Evolutionary conservation across 2,888 invertebrate genomes (phyloP).

Genomic region (Lasioglossum pauxillum): DNA sequence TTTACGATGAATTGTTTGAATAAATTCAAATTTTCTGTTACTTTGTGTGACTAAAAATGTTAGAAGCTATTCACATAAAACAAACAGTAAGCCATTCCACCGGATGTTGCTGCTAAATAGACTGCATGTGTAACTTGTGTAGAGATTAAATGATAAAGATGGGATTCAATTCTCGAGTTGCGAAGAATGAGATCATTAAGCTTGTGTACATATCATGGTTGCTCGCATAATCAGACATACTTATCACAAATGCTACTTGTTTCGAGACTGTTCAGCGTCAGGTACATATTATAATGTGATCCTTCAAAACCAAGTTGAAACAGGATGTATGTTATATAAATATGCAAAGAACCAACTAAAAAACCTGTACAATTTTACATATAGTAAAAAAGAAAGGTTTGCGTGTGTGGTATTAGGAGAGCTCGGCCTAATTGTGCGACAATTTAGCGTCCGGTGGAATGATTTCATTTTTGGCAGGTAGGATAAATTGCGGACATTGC

Average conservation of each 20-base stretch:
- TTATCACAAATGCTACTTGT: background rate
- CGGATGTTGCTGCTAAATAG: background rate
- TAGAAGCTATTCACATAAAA: background rate
- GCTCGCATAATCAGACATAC: background rate
- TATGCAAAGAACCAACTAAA: background rate
- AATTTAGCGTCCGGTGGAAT: constrained; percentile 7
- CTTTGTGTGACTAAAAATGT: background rate
- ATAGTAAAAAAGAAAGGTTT: background rate
- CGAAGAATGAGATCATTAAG: background rate
- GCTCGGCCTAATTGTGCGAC: constrained; percentile 15
- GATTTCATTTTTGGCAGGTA: background rate
- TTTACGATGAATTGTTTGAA: background rate
- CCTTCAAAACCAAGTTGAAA: background rate
- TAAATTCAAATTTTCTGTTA: background rate
- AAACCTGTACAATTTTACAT: background rate
- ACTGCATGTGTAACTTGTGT: background rate
- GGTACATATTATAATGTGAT: background rate
- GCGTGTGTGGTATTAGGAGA: background rate
- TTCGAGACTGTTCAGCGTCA: background rate
- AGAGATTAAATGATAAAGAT: background rate
- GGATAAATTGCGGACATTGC: background rate
- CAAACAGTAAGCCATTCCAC: background rate
- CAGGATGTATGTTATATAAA: background rate
- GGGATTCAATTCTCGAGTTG: background rate
- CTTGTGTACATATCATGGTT: background rate